These are phyloP conservation scores for Gymnosoma rotundatum DNA, from an alignment of 2,888 invertebrate species.

Conservation along the genomic window DNA sequence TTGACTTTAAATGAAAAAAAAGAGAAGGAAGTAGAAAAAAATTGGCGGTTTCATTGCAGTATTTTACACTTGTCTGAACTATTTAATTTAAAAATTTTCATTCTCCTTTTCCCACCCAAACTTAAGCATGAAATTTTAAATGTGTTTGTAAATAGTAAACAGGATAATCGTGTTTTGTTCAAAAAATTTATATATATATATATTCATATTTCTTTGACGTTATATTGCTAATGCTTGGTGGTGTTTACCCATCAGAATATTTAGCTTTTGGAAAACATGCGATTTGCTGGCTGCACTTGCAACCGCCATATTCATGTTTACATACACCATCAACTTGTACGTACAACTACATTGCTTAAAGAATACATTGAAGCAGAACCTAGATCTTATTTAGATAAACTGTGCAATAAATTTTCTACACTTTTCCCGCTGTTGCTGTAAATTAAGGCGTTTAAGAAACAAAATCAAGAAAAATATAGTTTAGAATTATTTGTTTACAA, in stretches of 20 bases:
- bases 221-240: conserved; percentile 34
- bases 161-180: too few relatives aligned
- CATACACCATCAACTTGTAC: neutral
- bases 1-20: too few relatives aligned
- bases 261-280: neutral
- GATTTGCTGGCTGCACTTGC: neutral
- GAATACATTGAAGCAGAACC: conserved; percentile 48
- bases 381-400: conserved; percentile 68
- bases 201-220: neutral
- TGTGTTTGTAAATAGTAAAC: too few relatives aligned
- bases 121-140: too few relatives aligned
- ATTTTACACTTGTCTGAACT: too few relatives aligned
- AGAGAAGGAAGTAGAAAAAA: too few relatives aligned
- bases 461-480: neutral
- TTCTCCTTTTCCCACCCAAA: too few relatives aligned
- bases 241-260: neutral
- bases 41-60: too few relatives aligned
- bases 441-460: conserved; percentile 1
- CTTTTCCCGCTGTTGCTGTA: conserved; percentile 2
- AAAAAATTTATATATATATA: too few relatives aligned
- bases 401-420: conserved; percentile 56
- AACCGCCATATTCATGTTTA: neutral
- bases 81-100: too few relatives aligned
- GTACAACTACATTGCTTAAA: neutral
- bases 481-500: neutral